A percentile compares a stretch with the other conserved stretches of the same genome.
Conservation (phyloP, 2,113 vertebrate genomes). For the Hemicordylus capensis region DNA sequence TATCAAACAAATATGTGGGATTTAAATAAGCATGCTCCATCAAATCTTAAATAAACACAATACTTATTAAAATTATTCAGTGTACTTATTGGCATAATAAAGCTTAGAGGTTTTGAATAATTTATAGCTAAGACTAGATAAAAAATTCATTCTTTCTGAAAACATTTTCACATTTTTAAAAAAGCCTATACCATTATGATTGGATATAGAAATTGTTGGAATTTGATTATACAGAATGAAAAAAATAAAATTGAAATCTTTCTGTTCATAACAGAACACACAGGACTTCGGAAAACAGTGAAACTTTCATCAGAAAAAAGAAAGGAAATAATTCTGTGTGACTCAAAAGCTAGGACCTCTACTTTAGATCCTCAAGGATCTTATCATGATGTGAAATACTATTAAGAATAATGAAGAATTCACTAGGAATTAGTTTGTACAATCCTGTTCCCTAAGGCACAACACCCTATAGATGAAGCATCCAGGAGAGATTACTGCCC, state of each 20-base stretch:
- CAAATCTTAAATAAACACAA: conserved; percentile 6
- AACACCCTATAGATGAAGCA: not conserved
- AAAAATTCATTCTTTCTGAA: conserved; percentile 29
- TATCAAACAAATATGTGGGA: conserved; percentile 4
- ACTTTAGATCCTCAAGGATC: not conserved
- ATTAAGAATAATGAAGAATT: not conserved
- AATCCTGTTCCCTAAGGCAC: not conserved
- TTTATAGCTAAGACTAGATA: conserved; percentile 30
- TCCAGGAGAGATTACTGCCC: not conserved
- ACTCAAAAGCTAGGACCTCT: not conserved
- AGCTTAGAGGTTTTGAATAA: conserved; percentile 20
- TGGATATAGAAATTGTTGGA: not conserved
- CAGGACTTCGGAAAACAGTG: not conserved
- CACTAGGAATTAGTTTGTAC: not conserved
- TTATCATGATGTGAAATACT: not conserved
- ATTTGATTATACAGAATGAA: not conserved
- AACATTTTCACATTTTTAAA: not conserved
- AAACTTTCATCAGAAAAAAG: not conserved
- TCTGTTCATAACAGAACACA: not conserved
- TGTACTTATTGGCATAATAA: conserved; percentile 34
- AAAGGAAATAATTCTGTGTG: not conserved
- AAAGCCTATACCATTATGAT: not conserved
- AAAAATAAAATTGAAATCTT: not conserved
- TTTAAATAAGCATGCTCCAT: conserved; percentile 8
- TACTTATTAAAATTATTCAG: conserved; percentile 36